Conservation (phyloP, 2,888 invertebrate species). For the Bugula neritina region DNA sequence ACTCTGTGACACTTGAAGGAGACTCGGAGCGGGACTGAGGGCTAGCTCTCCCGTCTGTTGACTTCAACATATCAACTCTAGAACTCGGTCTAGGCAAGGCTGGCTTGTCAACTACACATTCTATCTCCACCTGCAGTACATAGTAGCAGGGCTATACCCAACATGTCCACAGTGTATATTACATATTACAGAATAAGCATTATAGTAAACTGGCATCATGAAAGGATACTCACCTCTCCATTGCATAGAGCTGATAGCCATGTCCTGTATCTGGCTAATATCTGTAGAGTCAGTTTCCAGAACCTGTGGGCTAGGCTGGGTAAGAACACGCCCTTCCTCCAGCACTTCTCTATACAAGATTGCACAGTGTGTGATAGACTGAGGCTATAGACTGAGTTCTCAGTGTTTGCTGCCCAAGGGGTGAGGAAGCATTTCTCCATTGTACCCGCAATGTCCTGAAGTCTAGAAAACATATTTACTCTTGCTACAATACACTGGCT, state of each 20-base stretch:
- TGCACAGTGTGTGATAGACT: neutral
- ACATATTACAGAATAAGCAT: too few species aligned
- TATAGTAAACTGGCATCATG: too few species aligned
- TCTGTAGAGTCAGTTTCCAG: slow-evolving; percentile 79
- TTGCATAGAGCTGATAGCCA: slow-evolving; percentile 55
- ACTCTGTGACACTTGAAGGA: neutral
- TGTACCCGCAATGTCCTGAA: slow-evolving; percentile 18
- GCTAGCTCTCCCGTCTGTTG: slow-evolving; percentile 3
- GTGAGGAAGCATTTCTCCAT: neutral
- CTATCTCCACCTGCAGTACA: slow-evolving; percentile 9
- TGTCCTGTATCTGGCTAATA: slow-evolving; percentile 71
- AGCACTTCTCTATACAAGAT: slow-evolving; percentile 61
- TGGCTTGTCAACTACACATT: neutral
- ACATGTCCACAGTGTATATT: too few species aligned
- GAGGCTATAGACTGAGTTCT: slow-evolving; percentile 11
- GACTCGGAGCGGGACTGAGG: slow-evolving; percentile 20
- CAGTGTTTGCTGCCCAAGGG: slow-evolving; percentile 2
- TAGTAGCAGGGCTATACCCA: too few species aligned
- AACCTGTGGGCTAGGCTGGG: slow-evolving; percentile 62
- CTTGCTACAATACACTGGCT: too few species aligned
- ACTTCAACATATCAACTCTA: slow-evolving; percentile 21
- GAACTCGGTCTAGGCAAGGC: slow-evolving; percentile 22
- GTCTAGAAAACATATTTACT: neutral
- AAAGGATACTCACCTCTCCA: slow-evolving; percentile 14
- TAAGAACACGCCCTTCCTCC: slow-evolving; percentile 74